A percentile compares a stretch with the other conserved stretches of the same genome.
These are phyloP conservation scores for Elephas maximus DNA, from an alignment of 2,113 vertebrate genomes.

Conservation along the genomic window DNA sequence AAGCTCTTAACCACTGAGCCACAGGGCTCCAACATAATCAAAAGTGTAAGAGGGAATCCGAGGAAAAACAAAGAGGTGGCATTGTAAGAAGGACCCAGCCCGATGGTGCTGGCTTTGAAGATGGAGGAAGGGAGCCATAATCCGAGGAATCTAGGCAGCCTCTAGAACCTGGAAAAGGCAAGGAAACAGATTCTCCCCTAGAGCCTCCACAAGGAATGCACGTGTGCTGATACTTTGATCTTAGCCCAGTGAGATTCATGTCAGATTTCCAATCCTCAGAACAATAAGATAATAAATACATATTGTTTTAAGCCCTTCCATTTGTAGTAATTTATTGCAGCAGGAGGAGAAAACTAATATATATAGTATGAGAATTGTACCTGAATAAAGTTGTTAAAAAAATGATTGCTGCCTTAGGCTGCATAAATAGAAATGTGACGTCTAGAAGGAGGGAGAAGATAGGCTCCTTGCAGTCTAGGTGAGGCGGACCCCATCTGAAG, in stretches of 20 bases:
- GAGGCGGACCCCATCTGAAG: neutral
- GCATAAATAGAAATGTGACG: neutral
- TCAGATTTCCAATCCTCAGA: neutral
- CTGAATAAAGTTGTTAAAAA: neutral
- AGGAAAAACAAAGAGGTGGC: neutral
- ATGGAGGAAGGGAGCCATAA: neutral
- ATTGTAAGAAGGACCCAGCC: neutral
- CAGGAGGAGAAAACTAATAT: neutral
- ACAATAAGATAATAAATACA: neutral
- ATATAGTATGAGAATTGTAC: neutral
- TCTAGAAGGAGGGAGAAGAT: neutral
- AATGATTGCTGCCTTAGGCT: neutral
- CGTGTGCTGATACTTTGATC: neutral
- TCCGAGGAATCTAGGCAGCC: neutral
- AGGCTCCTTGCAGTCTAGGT: neutral
- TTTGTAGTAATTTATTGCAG: neutral
- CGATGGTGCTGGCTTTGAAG: neutral
- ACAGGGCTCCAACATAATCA: neutral
- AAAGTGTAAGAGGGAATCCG: neutral
- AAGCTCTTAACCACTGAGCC: too few relatives aligned
- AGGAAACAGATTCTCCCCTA: neutral
- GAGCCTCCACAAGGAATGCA: neutral
- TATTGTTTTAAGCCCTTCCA: neutral
- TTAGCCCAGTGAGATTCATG: neutral
- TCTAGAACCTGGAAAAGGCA: neutral